Conservation (phyloP, 2,888 invertebrate genomes). For the Hirudinaria manillensis region DNA sequence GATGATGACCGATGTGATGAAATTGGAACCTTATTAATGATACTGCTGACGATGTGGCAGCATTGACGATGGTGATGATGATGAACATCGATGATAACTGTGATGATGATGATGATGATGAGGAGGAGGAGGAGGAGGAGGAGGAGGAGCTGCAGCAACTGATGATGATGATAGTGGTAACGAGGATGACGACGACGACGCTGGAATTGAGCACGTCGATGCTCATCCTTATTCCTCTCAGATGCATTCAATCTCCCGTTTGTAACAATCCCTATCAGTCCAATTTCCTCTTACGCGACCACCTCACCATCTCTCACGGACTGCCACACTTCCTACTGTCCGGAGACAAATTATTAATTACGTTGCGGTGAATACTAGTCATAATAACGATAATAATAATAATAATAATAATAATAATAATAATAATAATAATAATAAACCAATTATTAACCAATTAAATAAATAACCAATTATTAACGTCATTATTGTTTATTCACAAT, state of each 20-base stretch:
- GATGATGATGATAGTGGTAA: conserved; percentile 14
- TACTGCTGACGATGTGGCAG: conserved; percentile 12
- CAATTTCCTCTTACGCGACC: conserved; percentile 2
- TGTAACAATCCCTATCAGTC: conserved; percentile 6
- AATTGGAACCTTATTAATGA: no score
- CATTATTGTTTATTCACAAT: no score
- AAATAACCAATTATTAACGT: no score
- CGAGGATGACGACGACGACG: conserved; percentile 28
- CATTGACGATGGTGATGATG: background rate
- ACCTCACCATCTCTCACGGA: background rate
- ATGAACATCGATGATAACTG: background rate
- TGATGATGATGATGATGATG: conserved; percentile 13
- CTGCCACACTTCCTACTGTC: background rate
- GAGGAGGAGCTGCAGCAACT: no score
- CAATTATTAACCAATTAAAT: no score
- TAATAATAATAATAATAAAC: no score
- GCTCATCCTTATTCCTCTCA: conserved; percentile 3
- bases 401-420: no score
- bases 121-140: background rate
- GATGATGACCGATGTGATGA: conserved; percentile 22
- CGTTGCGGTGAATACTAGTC: no score
- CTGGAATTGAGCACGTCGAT: conserved; percentile 30
- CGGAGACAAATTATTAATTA: background rate
- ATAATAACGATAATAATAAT: no score
- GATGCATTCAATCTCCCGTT: background rate